A percentile compares a stretch with the other conserved stretches of the same genome.
phyloP scores from a whole-genome alignment of 2,797 vertebrate genomes.

The Halcyon chelicuti region DNA sequence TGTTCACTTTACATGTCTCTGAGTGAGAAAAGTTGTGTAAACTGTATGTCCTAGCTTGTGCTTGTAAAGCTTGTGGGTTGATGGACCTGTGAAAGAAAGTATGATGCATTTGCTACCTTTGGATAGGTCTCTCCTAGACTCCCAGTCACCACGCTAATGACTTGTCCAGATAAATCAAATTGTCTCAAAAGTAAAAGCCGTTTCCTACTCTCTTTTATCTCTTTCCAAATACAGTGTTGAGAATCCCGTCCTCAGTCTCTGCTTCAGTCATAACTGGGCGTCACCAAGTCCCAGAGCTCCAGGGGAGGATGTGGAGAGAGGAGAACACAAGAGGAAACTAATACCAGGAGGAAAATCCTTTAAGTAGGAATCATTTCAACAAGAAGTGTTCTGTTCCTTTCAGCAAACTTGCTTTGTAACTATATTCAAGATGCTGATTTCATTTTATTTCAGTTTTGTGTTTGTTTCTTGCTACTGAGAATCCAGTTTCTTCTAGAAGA shows the following conservation, averaged over 20 bases:
- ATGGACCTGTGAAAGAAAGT: background rate
- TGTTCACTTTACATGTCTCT: background rate
- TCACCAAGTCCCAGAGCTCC: background rate
- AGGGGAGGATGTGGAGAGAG: background rate
- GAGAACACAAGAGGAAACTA: background rate
- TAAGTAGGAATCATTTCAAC: background rate
- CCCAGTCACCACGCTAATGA: background rate
- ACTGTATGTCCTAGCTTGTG: fast-evolving
- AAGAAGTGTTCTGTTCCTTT: background rate
- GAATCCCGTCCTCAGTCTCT: background rate
- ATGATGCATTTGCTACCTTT: background rate
- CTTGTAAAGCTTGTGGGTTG: background rate
- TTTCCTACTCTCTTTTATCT: background rate
- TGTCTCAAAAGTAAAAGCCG: background rate
- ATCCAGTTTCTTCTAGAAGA: background rate
- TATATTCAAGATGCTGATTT: background rate
- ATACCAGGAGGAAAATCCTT: background rate
- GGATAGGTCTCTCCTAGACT: background rate
- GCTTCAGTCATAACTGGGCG: background rate
- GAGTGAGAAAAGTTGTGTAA: background rate
- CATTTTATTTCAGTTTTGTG: background rate
- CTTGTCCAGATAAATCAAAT: background rate
- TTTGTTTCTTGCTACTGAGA: background rate
- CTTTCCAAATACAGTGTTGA: background rate
- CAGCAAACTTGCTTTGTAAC: background rate